Base-by-base conservation (phyloP, 2,888 invertebrate genomes). In the Eupithecia dodoneata region DNA sequence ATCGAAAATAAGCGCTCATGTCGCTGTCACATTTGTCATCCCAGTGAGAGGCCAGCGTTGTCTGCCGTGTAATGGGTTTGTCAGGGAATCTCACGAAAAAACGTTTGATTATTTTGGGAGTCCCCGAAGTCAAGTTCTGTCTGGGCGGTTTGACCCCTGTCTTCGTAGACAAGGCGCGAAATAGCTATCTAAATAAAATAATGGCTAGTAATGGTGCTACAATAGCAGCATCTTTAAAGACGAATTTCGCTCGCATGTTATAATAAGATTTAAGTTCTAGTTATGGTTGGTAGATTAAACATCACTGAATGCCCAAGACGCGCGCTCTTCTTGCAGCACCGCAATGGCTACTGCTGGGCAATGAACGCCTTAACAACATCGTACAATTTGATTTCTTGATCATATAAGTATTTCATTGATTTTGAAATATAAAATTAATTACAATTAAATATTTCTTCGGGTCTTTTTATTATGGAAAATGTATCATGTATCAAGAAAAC, bases 1-100 rank as follows among this genome's bases (percentile, higher is more conserved):
- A 90, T 89, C 87, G 86, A 87, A 87, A 86, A 88, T 86, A 88
- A 83, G 81, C 82, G 84, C 82, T 83, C 84, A 84, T 83, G 82
- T 84, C 83, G 42, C 79, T 84, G 82, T 81, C 84, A 82, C 87
- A 90, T 90, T 1, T 66, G 85, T 87, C 83, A 82, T 83, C 79
- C 88, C 84, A 84, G 42, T 44, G 69, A 42, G 74, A 73, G 82
- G 79, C 76, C 81, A 80, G 72, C 67, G 72, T 76, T 73, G 74
- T 72, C 77, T 77, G 74, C 76, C 74, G 74, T 72, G 70, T 79
- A 79, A 79, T 79, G 66, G 70, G 66, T 73, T 73, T 75, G 72
- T 76, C 76, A 76, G 74, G 67, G 71, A 72, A 59, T 72, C 59
- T 73, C 76, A 63, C 73, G 74, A 80, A 63, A 75, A 73, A 73